Base-by-base conservation (phyloP, 2,113 vertebrate species). In the Chaetops frenatus region DNA sequence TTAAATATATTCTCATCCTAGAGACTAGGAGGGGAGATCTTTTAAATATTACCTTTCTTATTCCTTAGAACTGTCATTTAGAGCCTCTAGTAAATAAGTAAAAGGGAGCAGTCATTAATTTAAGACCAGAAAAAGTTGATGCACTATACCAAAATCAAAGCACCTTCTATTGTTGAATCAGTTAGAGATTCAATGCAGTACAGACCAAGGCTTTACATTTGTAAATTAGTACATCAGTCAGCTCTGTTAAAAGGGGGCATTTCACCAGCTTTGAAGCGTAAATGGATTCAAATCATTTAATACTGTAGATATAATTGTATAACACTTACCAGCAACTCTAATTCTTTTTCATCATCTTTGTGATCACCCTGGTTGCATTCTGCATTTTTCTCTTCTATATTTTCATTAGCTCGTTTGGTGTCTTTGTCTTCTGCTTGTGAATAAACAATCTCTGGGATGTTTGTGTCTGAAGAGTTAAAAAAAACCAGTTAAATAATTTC, bases 261-360 rank as follows among this genome's bases (percentile, higher is more conserved):
- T 95, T 95, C 88, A 95, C 84, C 82, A 95, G 94, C 94, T 97
- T 96, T 96, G 97, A 97, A 94, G 80, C 91, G 44, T 94, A 98
- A 97, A 97, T 95, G 88, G 74, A 96, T 97, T 97, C 88, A 94
- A 97, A 95, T 95, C 16, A 56, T 95, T 93, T 95, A 97, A 96
- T 94, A 93, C 94, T n/a, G 58, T 92, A 95, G 94, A 96, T 96
- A 96, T 87, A 95, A 96, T 93, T 95, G 92, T 97, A 74, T 94
- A 97, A 96, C 95, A 98, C 98, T 98, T 97, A 98, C 98, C 98
- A 97, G 96, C 83, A 97, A 85, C 72, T 98, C 97, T 95, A 98
- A 96, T 97, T 98, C 97, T 94, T 98, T 97, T 90, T 97, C 97
- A 95, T 97, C 95, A 81, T 97, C 94, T 93, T 96, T 96, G 4